These are phyloP conservation scores for Cylas formicarius DNA, from an alignment of 1,140 invertebrate genomes.

Conservation along the genomic window DNA sequence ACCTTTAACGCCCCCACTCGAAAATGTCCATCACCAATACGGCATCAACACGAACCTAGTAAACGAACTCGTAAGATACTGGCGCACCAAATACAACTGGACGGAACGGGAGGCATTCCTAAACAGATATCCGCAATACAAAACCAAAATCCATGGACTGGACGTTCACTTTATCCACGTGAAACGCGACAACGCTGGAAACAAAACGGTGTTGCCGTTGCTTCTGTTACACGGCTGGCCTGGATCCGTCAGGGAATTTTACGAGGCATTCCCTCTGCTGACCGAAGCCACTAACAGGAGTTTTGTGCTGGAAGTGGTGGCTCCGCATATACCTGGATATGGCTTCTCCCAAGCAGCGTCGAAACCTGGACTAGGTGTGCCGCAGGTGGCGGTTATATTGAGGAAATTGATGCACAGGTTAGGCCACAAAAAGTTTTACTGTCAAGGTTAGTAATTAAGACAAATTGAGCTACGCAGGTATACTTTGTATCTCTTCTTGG, in stretches of 20 bases:
- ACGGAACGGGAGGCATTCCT: slow-evolving; percentile 55
- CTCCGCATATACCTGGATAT: slow-evolving; percentile 68
- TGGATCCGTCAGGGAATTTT: slow-evolving; percentile 79
- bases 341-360: slow-evolving; percentile 69
- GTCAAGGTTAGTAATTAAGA: slow-evolving; percentile 70
- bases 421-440: slow-evolving; percentile 65
- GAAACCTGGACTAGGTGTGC: slow-evolving; percentile 53
- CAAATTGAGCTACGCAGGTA: no score
- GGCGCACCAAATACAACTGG: slow-evolving; percentile 73
- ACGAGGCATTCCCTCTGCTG: slow-evolving; percentile 68
- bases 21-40: slow-evolving; percentile 65
- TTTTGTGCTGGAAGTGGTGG: slow-evolving; percentile 73
- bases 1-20: slow-evolving; percentile 53
- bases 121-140: slow-evolving; percentile 68
- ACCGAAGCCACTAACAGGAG: slow-evolving; percentile 43
- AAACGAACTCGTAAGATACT: slow-evolving; percentile 65
- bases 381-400: slow-evolving; percentile 64
- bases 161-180: slow-evolving; percentile 56
- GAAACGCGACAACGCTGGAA: slow-evolving; percentile 41
- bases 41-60: slow-evolving; percentile 68
- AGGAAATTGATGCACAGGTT: slow-evolving; percentile 76
- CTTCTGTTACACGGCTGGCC: slow-evolving; percentile 87
- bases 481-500: no score
- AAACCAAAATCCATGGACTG: slow-evolving; percentile 58
- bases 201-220: slow-evolving; percentile 47